A percentile compares a stretch with the other conserved stretches of the same genome.
Evolutionary conservation across 2,888 invertebrate genomes (phyloP).

Genomic region (Microplitis manilae): DNA sequence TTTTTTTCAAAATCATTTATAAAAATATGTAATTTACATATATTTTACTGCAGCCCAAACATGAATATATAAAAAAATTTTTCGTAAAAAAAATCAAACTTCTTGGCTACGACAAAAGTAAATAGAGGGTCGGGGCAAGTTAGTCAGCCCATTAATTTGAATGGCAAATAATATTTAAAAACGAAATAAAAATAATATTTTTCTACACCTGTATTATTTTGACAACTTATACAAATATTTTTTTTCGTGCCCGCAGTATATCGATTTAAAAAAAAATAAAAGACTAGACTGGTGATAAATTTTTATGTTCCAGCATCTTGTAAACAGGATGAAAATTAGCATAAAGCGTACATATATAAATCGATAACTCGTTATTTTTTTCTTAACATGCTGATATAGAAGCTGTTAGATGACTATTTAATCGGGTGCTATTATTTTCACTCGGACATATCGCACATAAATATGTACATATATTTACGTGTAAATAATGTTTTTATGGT

Average conservation of each 20-base stretch:
- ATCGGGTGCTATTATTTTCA: slow-evolving; percentile 29
- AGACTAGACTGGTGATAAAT: slow-evolving; percentile 54
- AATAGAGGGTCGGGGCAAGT: too few relatives aligned
- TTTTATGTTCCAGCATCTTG: slow-evolving; percentile 56
- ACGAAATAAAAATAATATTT: too few relatives aligned
- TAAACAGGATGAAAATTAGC: slow-evolving; percentile 57
- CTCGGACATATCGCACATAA: slow-evolving; percentile 15
- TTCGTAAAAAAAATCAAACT: too few relatives aligned
- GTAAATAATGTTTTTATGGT: not conserved
- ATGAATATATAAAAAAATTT: too few relatives aligned
- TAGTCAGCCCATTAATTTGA: too few relatives aligned
- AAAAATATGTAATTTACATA: too few relatives aligned
- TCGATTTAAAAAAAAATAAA: slow-evolving; percentile 20
- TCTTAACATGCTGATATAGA: slow-evolving; percentile 13
- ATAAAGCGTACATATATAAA: slow-evolving; percentile 50
- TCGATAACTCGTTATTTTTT: slow-evolving; percentile 2
- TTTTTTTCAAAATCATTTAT: too few relatives aligned
- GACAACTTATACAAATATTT: too few relatives aligned
- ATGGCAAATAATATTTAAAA: too few relatives aligned
- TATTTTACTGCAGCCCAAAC: too few relatives aligned
- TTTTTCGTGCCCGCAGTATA: slow-evolving; percentile 30
- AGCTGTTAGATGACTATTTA: slow-evolving; percentile 26
- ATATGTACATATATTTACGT: slow-evolving; percentile 8
- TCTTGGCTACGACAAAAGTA: too few relatives aligned
- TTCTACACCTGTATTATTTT: too few relatives aligned